Conservation (phyloP, 2,113 vertebrate genomes). For the Sakesphorus luctuosus region DNA sequence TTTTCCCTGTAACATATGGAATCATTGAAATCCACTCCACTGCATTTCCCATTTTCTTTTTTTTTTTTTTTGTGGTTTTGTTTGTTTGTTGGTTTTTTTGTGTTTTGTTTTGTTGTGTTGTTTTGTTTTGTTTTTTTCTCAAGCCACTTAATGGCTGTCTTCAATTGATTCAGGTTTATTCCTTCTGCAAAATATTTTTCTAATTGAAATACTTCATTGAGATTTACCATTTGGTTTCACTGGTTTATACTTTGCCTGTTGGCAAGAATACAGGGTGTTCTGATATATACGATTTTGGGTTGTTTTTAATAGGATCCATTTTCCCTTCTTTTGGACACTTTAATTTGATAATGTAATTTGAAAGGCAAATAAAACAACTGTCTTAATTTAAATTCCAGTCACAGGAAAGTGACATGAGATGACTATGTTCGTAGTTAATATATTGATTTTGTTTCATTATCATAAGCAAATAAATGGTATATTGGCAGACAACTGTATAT, state of each 20-base stretch:
- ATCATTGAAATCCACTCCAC: background rate
- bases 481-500: background rate
- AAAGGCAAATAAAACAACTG: background rate
- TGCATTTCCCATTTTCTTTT: background rate
- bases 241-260: background rate
- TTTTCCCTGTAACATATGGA: background rate
- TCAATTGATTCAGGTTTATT: background rate
- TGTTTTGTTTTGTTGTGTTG: rapidly evolving
- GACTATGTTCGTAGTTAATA: background rate
- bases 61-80: rapidly evolving
- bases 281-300: background rate
- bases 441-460: background rate
- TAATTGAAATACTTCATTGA: background rate
- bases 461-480: background rate
- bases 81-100: background rate
- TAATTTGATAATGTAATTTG: background rate
- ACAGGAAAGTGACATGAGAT: background rate
- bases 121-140: too few relatives aligned
- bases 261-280: background rate
- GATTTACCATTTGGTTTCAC: background rate
- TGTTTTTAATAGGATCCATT: background rate
- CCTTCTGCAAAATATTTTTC: background rate
- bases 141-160: rapidly evolving
- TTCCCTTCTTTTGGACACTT: background rate
- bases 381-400: background rate